Conservation (phyloP, 2,888 invertebrate genomes). For the Phaonia tiefii region DNA sequence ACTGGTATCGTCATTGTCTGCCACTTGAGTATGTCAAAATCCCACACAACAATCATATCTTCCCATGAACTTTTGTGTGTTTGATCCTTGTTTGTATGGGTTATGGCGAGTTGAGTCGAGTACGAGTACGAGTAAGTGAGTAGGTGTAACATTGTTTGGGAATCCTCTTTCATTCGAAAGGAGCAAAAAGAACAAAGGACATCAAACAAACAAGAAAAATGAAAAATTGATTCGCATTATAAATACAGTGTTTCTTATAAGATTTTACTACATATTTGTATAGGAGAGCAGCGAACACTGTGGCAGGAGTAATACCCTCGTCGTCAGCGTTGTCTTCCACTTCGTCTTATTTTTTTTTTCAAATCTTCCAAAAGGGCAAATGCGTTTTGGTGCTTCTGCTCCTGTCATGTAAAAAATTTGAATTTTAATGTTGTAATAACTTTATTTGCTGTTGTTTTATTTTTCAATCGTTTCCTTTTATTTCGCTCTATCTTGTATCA, state of each 20-base stretch:
- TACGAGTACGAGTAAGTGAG: too few species aligned
- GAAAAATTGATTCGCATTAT: slow-evolving; percentile 41
- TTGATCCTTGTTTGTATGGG: not conserved
- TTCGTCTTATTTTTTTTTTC: too few species aligned
- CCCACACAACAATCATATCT: slow-evolving; percentile 28
- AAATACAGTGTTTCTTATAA: slow-evolving; percentile 3
- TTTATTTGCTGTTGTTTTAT: slow-evolving; percentile 42
- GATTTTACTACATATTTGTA: slow-evolving; percentile 15
- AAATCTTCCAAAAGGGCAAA: not conserved
- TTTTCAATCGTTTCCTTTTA: slow-evolving; percentile 26
- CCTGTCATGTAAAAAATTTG: slow-evolving; percentile 46
- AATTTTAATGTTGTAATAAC: slow-evolving; percentile 48
- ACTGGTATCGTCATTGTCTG: not conserved
- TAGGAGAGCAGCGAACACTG: not conserved
- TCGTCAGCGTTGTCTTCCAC: not conserved
- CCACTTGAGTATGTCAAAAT: slow-evolving; percentile 39
- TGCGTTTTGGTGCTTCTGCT: slow-evolving; percentile 15
- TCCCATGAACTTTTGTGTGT: not conserved
- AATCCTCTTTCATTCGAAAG: not conserved
- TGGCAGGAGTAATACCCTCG: not conserved
- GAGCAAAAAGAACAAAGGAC: slow-evolving; percentile 16
- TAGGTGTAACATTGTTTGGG: not conserved
- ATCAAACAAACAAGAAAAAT: slow-evolving; percentile 5
- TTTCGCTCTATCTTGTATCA: not conserved
- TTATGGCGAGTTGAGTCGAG: not conserved